Evolutionary conservation across 2,113 vertebrate genomes (phyloP).

Genomic region (Engraulis encrasicolus): DNA sequence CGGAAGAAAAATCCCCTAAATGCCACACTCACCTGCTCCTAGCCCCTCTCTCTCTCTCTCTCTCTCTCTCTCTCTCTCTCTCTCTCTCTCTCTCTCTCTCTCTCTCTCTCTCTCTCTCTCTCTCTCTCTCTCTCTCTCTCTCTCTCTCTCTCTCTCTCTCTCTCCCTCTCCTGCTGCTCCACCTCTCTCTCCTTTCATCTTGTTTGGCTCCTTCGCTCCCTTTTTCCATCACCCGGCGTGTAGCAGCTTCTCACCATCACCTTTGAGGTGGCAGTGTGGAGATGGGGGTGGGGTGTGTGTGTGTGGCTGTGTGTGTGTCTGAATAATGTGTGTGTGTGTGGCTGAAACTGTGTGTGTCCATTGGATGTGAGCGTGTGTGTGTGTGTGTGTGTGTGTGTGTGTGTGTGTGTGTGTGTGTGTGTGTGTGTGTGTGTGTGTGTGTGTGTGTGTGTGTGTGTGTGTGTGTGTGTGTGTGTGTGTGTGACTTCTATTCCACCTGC

Average conservation of each 20-base stretch:
- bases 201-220: constrained; percentile 44
- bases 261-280: constrained; percentile 57
- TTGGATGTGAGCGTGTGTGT: too few species aligned
- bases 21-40: too few species aligned
- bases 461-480: too few species aligned
- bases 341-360: too few species aligned
- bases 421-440: too few species aligned
- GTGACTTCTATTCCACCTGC: constrained; percentile 37
- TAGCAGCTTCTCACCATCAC: constrained; percentile 57
- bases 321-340: too few species aligned
- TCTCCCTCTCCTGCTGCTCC: constrained; percentile 16
- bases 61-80: constrained; percentile 51
- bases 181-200: constrained; percentile 16
- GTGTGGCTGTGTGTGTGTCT: too few species aligned
- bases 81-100: constrained; percentile 53
- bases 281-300: constrained; percentile 5
- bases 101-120: constrained; percentile 53
- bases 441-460: too few species aligned
- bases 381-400: too few species aligned
- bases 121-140: background rate
- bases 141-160: constrained; percentile 16
- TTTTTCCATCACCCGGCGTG: constrained; percentile 46
- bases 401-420: too few species aligned
- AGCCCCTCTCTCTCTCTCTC: too few species aligned
- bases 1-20: too few species aligned